These are phyloP conservation scores for Chymomyza procnemis DNA, from an alignment of 2,888 invertebrate genomes.

Conservation along the genomic window DNA sequence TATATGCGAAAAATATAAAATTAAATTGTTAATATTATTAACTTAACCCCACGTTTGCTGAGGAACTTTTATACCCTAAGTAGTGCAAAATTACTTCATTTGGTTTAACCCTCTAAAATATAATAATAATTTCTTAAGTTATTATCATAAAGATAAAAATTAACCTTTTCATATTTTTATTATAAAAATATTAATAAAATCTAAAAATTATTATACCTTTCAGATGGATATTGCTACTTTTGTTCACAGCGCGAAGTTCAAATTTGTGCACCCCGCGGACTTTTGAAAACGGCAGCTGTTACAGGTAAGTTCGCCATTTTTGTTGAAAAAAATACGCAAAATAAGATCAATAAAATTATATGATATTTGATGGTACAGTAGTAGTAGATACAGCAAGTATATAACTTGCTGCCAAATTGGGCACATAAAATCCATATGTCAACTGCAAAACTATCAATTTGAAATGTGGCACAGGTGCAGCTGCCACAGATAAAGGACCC, in stretches of 20 bases:
- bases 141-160: too few relatives aligned
- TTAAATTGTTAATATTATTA: too few relatives aligned
- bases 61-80: too few relatives aligned
- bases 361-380: not conserved
- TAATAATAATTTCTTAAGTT: too few relatives aligned
- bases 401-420: not conserved
- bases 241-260: not conserved
- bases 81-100: too few relatives aligned
- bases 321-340: not conserved
- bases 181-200: not conserved
- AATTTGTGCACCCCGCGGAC: not conserved
- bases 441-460: slow-evolving; percentile 55
- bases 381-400: too few relatives aligned
- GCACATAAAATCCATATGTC: slow-evolving; percentile 42
- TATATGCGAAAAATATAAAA: too few relatives aligned
- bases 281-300: slow-evolving; percentile 47
- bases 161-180: too few relatives aligned
- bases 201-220: slow-evolving; percentile 21
- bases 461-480: slow-evolving; percentile 59
- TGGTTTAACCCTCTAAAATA: too few relatives aligned
- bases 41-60: too few relatives aligned
- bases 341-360: not conserved
- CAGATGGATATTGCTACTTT: not conserved
- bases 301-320: slow-evolving; percentile 43
- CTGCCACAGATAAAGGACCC: slow-evolving; percentile 9